Evolutionary conservation across 2,888 invertebrate genomes (phyloP).

Genomic region (Malacosoma neustria): DNA sequence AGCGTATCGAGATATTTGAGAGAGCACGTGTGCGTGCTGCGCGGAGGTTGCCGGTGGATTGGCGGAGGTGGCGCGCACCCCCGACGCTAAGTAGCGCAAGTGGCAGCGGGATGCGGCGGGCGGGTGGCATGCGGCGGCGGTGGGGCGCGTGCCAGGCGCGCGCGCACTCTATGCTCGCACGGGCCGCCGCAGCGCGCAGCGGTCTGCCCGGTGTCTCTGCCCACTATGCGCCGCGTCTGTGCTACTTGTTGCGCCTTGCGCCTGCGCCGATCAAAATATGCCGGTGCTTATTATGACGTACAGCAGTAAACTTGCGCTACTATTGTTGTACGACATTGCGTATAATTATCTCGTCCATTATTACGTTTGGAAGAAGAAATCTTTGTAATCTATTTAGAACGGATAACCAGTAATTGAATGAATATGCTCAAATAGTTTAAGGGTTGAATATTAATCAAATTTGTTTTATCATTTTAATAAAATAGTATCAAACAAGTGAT

Average conservation of each 20-base stretch:
- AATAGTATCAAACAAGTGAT: no score
- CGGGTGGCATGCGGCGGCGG: conserved; percentile 41
- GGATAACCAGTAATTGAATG: no score
- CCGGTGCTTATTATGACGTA: conserved; percentile 70
- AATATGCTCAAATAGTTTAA: no score
- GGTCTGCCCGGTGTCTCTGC: conserved; percentile 26
- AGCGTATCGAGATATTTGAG: conserved; percentile 36
- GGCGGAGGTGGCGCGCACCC: conserved; percentile 77
- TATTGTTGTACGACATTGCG: conserved; percentile 71
- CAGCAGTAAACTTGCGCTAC: conserved; percentile 64
- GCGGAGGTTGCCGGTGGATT: conserved; percentile 70
- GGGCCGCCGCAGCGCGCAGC: conserved; percentile 29
- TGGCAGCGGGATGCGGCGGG: conserved; percentile 39
- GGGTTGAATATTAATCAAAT: no score
- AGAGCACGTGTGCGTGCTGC: conserved; percentile 64
- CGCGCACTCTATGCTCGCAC: conserved; percentile 42
- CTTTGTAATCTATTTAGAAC: no score
- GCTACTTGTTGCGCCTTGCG: conserved; percentile 49
- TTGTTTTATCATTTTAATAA: no score
- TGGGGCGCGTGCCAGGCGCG: conserved; percentile 66
- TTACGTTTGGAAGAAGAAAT: conserved; percentile 65
- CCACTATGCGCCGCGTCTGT: conserved; percentile 27
- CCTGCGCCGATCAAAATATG: conserved; percentile 55
- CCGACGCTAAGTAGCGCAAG: conserved; percentile 75
- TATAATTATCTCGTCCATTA: conserved; percentile 73